A percentile compares a stretch with the other conserved stretches of the same genome.
These are phyloP conservation scores for Equus przewalskii DNA, from an alignment of 2,113 vertebrate genomes.

Conservation along the genomic window DNA sequence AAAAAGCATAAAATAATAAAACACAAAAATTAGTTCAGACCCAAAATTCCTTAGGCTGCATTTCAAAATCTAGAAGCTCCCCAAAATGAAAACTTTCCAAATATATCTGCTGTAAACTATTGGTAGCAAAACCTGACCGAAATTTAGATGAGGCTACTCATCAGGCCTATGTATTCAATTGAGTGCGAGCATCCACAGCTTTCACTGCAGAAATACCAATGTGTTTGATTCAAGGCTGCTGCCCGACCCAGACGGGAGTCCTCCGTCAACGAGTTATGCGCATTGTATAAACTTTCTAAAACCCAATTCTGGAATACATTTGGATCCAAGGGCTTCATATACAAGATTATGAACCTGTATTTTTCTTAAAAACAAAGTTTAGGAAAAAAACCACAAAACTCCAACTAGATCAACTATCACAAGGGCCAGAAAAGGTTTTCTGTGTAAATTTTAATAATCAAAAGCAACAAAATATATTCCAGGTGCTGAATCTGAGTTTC, in stretches of 20 bases:
- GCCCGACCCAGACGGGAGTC: neutral
- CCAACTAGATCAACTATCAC: neutral
- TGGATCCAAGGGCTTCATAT: neutral
- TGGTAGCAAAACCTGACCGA: neutral
- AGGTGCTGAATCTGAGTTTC: neutral
- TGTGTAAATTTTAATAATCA: neutral
- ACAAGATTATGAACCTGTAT: neutral
- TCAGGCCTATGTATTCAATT: neutral
- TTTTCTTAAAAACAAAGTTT: neutral
- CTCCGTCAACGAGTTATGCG: neutral
- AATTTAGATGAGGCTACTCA: neutral
- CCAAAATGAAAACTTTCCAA: neutral
- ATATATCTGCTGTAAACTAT: neutral
- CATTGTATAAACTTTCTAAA: constrained; percentile 4
- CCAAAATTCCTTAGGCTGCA: neutral
- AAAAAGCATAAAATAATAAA: neutral
- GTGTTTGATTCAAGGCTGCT: neutral
- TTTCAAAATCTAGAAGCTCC: neutral
- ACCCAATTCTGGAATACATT: neutral
- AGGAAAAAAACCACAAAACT: neutral
- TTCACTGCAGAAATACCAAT: neutral
- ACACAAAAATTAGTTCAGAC: neutral
- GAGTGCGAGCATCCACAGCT: neutral
- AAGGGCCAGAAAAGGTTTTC: constrained; percentile 19
- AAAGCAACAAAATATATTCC: neutral